Percentiles rank a stretch among this genome's conserved stretches.
Evolutionary conservation across 1,140 invertebrate genomes (phyloP).

Genomic region (Ptiloglossa arizonensis): DNA sequence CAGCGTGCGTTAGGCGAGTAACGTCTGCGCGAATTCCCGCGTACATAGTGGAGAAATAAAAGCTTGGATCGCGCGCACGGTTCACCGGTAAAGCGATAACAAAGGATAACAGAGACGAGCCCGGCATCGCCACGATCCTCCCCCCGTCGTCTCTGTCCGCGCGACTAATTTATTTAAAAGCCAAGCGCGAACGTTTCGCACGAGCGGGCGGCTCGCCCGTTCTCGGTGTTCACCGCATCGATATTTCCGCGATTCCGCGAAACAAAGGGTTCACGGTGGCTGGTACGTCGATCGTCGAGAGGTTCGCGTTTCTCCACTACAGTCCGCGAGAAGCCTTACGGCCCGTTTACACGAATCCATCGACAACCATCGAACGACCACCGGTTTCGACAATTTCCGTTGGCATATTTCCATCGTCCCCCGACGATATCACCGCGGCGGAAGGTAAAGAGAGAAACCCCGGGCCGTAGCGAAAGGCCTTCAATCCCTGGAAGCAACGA

Average conservation of each 20-base stretch:
- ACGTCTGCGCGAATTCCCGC: no score
- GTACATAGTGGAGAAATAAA: no score
- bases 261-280: background rate
- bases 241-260: background rate
- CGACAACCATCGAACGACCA: conserved; percentile 41
- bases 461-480: conserved; percentile 41
- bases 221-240: background rate
- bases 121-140: no score
- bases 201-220: no score
- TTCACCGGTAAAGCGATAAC: no score
- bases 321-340: background rate
- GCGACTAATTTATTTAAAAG: conserved; percentile 6
- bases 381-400: conserved; percentile 42
- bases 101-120: no score
- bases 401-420: conserved; percentile 43
- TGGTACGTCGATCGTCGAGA: background rate
- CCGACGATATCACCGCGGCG: conserved; percentile 42
- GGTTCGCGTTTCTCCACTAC: background rate
- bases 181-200: no score
- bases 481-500: conserved; percentile 53
- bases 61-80: no score
- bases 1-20: no score
- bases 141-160: background rate
- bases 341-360: conserved; percentile 42
- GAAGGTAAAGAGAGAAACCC: conserved; percentile 44